Evolutionary conservation across 1,140 invertebrate species (phyloP), one percentile per base, ranked within the genome.

Genomic region (Oryctes rhinoceros): DNA sequence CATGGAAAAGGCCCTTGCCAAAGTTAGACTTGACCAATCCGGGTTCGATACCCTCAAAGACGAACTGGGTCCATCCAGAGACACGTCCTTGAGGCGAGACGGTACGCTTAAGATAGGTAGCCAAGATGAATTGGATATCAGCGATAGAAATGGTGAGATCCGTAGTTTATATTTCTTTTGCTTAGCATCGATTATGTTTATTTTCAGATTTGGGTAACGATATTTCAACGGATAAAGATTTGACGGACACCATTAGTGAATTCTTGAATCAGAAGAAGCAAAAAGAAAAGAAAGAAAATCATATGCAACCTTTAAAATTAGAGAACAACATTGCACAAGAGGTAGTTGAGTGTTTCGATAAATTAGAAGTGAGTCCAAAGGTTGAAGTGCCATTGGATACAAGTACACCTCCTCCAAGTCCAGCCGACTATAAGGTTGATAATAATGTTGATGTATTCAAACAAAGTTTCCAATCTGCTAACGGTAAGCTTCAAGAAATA

Each of bases 11-110:
- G 93, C 93, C 37, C 90, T 95, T 20, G 94, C 94, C 5, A 93
- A 93, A 87, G 91, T 92, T 49, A 91, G 93, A 83, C 89, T 95
- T 76, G 94, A 94, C 88, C 93, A 94, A 84, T 93, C 93, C 85
- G 93, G 93, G 81, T 95, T 94, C 88, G 93, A 95, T 86, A 91
- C 90, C 75, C 88, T 95, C 48, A 93, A 92, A 84, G 93, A 94
- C 83, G 94, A 95, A 88, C 88, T 94, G 78, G 91, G 91, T 78
- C 91, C 92, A 80, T 93, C 92, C 3, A 88, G 91, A 81, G 90
- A 92, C 82, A 89, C 90, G 6, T 91, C 91, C 77, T 85, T 92
- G 74, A 88, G 88, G 77, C 88, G 90, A 80, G 92, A 93, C 84
- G 89, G 90, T 65, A 92, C 90, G 78, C 86, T 94, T 81, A 92